Conservation (phyloP, 2,797 vertebrate species). For the Halcyon badia region DNA sequence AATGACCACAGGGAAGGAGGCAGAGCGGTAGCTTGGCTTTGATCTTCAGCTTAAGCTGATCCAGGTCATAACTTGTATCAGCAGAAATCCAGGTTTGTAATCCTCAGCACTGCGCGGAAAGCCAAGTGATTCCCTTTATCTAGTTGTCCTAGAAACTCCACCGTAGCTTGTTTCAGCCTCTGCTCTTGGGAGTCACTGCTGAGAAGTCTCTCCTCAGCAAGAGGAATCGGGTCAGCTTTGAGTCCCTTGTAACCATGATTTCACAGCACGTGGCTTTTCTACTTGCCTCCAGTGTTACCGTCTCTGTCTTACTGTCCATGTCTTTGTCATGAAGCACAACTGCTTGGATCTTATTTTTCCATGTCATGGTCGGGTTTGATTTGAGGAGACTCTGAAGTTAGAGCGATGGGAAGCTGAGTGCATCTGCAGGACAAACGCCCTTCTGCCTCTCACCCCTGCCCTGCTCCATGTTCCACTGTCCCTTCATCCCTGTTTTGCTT, state of each 20-base stretch:
- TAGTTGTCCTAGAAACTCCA: neutral
- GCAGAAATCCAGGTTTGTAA: neutral
- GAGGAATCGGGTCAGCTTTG: rapidly evolving
- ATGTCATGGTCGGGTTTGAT: neutral
- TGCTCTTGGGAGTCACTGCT: neutral
- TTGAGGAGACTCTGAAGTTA: neutral
- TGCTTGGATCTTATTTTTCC: neutral
- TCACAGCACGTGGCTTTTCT: neutral
- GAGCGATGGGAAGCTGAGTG: neutral
- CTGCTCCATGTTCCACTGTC: rapidly evolving
- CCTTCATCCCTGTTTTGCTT: neutral
- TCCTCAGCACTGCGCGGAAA: neutral
- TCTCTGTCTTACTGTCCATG: neutral
- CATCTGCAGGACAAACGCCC: neutral
- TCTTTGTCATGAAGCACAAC: neutral
- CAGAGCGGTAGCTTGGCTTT: neutral
- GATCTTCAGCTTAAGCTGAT: neutral
- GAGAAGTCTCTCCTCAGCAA: neutral
- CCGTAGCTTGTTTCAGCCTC: neutral
- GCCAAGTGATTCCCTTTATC: neutral
- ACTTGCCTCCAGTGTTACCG: rapidly evolving
- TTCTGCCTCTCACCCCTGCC: neutral
- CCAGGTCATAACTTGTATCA: neutral
- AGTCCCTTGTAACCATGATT: neutral
- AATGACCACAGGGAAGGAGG: rapidly evolving